Conservation (phyloP, 2,888 invertebrate genomes). For the Acanthococcus lagerstroemiae region DNA sequence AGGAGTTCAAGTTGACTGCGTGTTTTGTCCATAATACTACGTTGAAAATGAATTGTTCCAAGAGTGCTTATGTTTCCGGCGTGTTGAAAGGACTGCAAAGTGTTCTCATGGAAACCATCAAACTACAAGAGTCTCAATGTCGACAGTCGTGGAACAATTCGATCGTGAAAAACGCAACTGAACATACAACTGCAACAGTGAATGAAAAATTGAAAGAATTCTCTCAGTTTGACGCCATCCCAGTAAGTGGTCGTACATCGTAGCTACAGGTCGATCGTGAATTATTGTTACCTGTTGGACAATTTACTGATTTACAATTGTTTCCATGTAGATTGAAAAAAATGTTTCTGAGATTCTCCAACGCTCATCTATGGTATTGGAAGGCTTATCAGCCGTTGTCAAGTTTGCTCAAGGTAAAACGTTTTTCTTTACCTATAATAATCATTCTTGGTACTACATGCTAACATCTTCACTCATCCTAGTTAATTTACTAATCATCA, state of each 20-base stretch:
- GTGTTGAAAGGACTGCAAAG: conserved; percentile 59
- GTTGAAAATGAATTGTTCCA: background rate
- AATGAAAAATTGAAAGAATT: conserved; percentile 10
- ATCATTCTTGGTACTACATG: too few relatives aligned
- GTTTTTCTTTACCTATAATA: background rate
- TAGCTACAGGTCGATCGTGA: too few relatives aligned
- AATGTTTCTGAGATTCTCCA: conserved; percentile 51
- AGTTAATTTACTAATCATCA: too few relatives aligned
- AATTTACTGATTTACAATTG: background rate
- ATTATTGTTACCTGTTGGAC: too few relatives aligned
- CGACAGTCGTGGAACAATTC: conserved; percentile 59
- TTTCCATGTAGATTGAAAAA: conserved; percentile 41
- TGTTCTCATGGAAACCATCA: conserved; percentile 55
- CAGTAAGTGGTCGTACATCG: conserved; percentile 6
- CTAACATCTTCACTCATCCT: too few relatives aligned
- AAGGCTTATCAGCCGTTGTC: conserved; percentile 54
- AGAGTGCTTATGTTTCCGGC: conserved; percentile 34
- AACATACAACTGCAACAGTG: background rate
- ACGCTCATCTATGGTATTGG: conserved; percentile 57
- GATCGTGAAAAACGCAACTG: conserved; percentile 47
- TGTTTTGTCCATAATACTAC: too few relatives aligned
- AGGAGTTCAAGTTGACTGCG: too few relatives aligned
- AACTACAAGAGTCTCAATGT: conserved; percentile 53
- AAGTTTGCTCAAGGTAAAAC: conserved; percentile 39
- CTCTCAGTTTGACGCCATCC: background rate